Evolutionary conservation across 1,140 invertebrate species (phyloP).

Genomic region (Fragariocoptes setiger): DNA sequence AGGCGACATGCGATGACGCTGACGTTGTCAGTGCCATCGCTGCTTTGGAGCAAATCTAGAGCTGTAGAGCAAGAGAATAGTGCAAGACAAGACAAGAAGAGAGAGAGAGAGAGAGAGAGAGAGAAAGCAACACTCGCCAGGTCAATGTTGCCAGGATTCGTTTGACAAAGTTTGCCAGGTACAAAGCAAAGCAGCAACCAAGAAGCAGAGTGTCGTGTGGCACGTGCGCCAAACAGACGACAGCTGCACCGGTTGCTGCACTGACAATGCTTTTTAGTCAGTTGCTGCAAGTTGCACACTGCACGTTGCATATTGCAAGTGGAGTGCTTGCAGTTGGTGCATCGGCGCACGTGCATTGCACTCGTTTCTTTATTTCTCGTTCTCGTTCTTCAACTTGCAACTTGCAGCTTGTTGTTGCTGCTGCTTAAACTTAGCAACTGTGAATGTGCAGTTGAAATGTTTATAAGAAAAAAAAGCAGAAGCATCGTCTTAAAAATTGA

Average conservation of each 20-base stretch:
- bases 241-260: not conserved
- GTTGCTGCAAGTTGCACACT: no score
- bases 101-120: no score
- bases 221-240: not conserved
- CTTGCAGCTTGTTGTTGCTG: not conserved
- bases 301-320: not conserved
- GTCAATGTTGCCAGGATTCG: not conserved
- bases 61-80: no score
- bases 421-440: no score
- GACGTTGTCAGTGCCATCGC: not conserved
- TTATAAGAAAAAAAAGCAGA: no score
- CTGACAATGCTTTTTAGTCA: not conserved
- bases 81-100: no score
- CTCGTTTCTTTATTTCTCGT: no score
- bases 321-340: not conserved
- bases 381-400: not conserved
- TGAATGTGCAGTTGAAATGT: no score
- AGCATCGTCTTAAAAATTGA: no score
- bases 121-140: not conserved
- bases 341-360: no score
- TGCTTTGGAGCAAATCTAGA: not conserved
- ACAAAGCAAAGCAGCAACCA: not conserved
- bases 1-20: not conserved
- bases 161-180: not conserved
- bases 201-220: no score